phyloP scores from a whole-genome alignment of 2,888 invertebrate species.

The Gryllus longicercus region DNA sequence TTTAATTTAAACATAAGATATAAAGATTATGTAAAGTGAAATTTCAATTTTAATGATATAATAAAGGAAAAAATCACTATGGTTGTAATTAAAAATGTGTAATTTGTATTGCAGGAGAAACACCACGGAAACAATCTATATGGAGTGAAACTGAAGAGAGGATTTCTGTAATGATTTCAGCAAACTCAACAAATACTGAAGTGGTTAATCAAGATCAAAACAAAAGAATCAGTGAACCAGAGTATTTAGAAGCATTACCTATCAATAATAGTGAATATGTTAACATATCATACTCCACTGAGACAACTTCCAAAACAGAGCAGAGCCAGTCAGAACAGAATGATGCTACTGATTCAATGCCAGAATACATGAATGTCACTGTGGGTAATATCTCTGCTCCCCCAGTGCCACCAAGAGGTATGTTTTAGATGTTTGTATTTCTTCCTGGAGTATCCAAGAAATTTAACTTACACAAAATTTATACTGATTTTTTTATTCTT shows the following conservation, averaged over 20 bases:
- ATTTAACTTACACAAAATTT: too few species aligned
- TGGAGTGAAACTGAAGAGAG: background rate
- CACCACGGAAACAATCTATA: conserved; percentile 3
- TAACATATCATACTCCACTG: background rate
- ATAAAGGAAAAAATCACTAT: too few species aligned
- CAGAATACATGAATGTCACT: conserved; percentile 21
- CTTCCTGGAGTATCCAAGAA: background rate
- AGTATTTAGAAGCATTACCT: background rate
- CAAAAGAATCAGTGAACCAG: background rate
- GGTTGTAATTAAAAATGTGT: background rate
- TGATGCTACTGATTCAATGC: background rate
- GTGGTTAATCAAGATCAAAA: background rate
- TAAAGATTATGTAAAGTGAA: too few species aligned
- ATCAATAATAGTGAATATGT: background rate
- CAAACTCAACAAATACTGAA: background rate
- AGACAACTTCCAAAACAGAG: background rate
- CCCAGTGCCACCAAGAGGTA: conserved; percentile 4
- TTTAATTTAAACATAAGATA: too few species aligned
- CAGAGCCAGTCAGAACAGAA: background rate
- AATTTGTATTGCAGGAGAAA: background rate
- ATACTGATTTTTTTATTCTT: too few species aligned
- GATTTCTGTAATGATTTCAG: background rate
- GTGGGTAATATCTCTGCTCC: background rate
- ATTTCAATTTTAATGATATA: too few species aligned
- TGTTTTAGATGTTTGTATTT: background rate